Percentiles rank a stretch among this genome's conserved stretches.
These are phyloP conservation scores for Monomorium pharaonis DNA, from an alignment of 1,140 invertebrate genomes.

Conservation along the genomic window DNA sequence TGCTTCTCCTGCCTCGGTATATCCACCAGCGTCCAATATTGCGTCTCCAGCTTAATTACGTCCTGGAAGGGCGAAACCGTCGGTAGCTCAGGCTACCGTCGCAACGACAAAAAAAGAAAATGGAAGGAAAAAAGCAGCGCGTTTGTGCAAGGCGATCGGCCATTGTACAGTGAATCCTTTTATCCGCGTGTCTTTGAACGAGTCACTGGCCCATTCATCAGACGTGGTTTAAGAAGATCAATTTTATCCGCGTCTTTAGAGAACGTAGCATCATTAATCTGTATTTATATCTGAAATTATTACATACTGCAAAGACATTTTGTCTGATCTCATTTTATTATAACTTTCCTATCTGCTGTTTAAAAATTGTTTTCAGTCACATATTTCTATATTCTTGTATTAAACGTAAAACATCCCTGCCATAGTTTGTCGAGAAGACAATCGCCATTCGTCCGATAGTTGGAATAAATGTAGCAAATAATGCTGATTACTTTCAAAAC, in stretches of 20 bases:
- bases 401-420: too few relatives aligned
- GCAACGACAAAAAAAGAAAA: neutral
- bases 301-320: neutral
- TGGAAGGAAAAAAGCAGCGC: neutral
- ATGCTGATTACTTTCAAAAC: too few relatives aligned
- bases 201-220: neutral
- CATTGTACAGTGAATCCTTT: constrained; percentile 11
- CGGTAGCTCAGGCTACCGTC: neutral
- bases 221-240: neutral
- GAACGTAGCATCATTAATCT: neutral
- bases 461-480: too few relatives aligned
- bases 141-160: constrained; percentile 2
- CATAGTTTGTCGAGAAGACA: too few relatives aligned
- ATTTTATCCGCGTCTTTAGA: neutral
- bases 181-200: constrained; percentile 27
- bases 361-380: neutral
- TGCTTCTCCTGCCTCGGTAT: constrained; percentile 95
- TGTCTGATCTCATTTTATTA: neutral
- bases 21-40: constrained; percentile 97
- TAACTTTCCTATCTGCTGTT: neutral
- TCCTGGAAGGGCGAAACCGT: constrained; percentile 87
- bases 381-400: neutral
- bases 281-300: neutral
- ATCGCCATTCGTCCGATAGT: too few relatives aligned
- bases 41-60: constrained; percentile 95